Evolutionary conservation across 2,113 vertebrate genomes (phyloP).

Genomic region (Zapornia atra): DNA sequence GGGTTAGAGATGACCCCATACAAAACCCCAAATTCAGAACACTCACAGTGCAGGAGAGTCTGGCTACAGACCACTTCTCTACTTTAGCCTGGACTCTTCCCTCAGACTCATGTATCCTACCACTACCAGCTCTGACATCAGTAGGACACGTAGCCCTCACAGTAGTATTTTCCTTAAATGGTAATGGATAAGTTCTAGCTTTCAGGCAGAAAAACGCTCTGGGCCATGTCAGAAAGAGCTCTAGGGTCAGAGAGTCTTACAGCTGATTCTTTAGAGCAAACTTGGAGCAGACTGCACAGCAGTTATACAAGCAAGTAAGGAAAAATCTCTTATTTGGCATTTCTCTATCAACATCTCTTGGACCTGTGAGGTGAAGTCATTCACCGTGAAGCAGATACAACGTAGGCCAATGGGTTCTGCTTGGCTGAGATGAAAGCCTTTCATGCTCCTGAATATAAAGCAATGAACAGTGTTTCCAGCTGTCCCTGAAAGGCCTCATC

Average conservation of each 20-base stretch:
- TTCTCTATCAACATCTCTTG: background rate
- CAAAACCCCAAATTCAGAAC: slow-evolving; percentile 58
- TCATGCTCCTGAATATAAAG: slow-evolving; percentile 45
- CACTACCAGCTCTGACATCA: background rate
- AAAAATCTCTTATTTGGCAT: slow-evolving; percentile 24
- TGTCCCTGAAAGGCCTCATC: slow-evolving; percentile 9
- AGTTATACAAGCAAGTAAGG: slow-evolving; percentile 37
- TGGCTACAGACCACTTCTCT: slow-evolving; percentile 63
- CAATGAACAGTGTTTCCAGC: background rate
- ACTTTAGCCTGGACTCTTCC: slow-evolving; percentile 29
- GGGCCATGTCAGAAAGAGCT: background rate
- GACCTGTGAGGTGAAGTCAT: slow-evolving; percentile 1
- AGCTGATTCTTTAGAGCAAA: slow-evolving; percentile 29
- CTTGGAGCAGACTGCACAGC: slow-evolving; percentile 37
- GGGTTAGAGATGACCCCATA: slow-evolving; percentile 61
- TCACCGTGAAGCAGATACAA: slow-evolving; percentile 20
- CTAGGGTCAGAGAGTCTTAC: slow-evolving; percentile 9
- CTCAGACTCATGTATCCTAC: background rate
- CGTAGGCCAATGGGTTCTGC: slow-evolving; percentile 43
- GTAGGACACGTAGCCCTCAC: slow-evolving; percentile 45
- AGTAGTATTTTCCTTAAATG: slow-evolving; percentile 49
- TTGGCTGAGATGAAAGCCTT: background rate
- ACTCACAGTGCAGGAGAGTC: slow-evolving; percentile 59
- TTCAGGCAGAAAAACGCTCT: slow-evolving; percentile 45
- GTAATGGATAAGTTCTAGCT: slow-evolving; percentile 35